Percentiles rank a stretch among this genome's conserved stretches.
Conservation (phyloP, 2,113 vertebrate species). For the Gambusia holbrooki region DNA sequence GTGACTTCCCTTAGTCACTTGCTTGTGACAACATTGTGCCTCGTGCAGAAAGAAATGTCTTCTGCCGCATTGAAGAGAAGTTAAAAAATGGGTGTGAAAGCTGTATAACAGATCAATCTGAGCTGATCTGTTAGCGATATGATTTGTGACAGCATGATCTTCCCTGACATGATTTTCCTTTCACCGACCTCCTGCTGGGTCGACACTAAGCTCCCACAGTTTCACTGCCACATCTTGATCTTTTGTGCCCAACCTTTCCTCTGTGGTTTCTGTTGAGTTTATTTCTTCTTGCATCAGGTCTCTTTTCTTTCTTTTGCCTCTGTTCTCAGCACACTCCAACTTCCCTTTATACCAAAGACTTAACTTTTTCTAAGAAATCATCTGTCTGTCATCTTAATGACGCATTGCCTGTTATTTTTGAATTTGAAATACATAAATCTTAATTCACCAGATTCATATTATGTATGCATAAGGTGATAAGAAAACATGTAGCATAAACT, state of each 20-base stretch:
- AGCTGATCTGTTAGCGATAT: slow-evolving; percentile 62
- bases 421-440: background rate
- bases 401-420: background rate
- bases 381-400: background rate
- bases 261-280: slow-evolving; percentile 10
- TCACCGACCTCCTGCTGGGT: slow-evolving; percentile 45
- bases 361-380: slow-evolving; percentile 26
- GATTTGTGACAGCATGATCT: slow-evolving; percentile 65
- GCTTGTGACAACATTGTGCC: slow-evolving; percentile 27
- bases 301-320: slow-evolving; percentile 7
- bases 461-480: background rate
- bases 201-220: slow-evolving; percentile 49
- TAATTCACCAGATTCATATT: background rate
- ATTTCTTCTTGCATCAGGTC: slow-evolving; percentile 41
- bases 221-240: slow-evolving; percentile 46
- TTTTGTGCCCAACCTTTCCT: slow-evolving; percentile 45
- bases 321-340: slow-evolving; percentile 16
- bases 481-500: background rate
- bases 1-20: slow-evolving; percentile 42
- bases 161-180: slow-evolving; percentile 58
- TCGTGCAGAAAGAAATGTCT: slow-evolving; percentile 35
- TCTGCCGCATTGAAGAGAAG: slow-evolving; percentile 2
- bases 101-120: slow-evolving; percentile 56
- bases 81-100: slow-evolving; percentile 27
- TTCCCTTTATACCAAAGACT: slow-evolving; percentile 23